Evolutionary conservation across 2,888 invertebrate species (phyloP).

Genomic region (Escarpia spicata): DNA sequence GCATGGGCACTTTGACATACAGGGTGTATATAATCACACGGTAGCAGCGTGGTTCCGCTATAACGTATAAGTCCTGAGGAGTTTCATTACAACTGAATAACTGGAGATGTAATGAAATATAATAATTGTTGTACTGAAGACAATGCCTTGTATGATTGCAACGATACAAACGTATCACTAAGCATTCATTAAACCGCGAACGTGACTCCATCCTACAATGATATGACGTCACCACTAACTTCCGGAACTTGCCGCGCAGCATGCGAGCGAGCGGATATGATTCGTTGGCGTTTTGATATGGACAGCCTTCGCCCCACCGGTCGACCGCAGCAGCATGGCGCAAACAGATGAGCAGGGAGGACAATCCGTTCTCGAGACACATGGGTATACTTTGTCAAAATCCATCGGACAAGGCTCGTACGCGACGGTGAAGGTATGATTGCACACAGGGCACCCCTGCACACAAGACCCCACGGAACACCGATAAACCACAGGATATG

Average conservation of each 20-base stretch:
- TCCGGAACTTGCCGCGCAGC: constrained; percentile 16
- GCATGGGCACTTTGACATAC: too few species aligned
- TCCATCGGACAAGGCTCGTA: constrained; percentile 60
- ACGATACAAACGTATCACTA: too few species aligned
- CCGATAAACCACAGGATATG: too few species aligned
- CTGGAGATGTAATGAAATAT: neutral
- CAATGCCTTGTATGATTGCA: neutral
- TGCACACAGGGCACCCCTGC: neutral
- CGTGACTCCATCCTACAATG: neutral
- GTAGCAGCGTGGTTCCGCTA: too few species aligned
- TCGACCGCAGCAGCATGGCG: neutral
- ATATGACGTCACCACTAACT: constrained; percentile 19
- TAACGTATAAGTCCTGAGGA: too few species aligned
- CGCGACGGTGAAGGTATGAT: constrained; percentile 50
- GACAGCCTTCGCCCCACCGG: neutral
- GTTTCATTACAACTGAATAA: too few species aligned
- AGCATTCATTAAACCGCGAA: too few species aligned
- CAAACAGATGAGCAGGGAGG: neutral
- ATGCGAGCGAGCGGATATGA: neutral
- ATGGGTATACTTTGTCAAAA: constrained; percentile 42
- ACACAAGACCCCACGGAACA: neutral
- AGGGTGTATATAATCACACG: too few species aligned
- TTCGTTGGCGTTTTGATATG: neutral
- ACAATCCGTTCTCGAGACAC: constrained; percentile 20
- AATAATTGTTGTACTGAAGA: neutral